Evolutionary conservation across 37 sponge, comb jelly and placozoan genomes (phyloP), one percentile per base, ranked within the genome.

Genomic region (Petrosia ficiformis): DNA sequence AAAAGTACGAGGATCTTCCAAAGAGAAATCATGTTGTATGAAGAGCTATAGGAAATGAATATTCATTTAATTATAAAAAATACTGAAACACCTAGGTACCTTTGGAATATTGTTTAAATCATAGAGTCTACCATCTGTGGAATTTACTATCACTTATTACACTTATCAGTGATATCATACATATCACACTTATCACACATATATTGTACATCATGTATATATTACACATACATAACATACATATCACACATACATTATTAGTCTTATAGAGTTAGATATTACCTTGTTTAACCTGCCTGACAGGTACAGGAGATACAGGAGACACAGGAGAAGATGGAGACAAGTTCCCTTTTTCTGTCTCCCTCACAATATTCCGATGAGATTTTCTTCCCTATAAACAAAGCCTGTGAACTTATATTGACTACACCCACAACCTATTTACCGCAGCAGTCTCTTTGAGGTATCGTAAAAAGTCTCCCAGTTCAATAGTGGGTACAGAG

Each of bases 1-100:
- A 73, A 96, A 96, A 4, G 93, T 96, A 38, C 64, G 36, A 3
- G 83, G 88, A 65, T 92, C 85, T 56, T 76, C 74, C 39, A 96
- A 76, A 29, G 77, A 37, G 69, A 96, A 96, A 37, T 86, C 69
- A 5, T 78, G 42, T 41, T 86, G 76, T 35, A 92, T 60, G 75
- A 87, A 96, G 4, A 96, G 44, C 82, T 86, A 69, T 5, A 16
- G 1, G 3, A 1, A 2, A 79, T 25, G 37, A 1, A 25, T 38
- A 14, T 26, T 30, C 6, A 72, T 3, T 60, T 30, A 59, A 31
- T 16, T 22, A 21, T 54, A 16, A 54, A 21, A 16, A 54, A 16
- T 21, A 54, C 21, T 22, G 21, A 21, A 16, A 54, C 16, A 21
- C 21, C 57, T n/a, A n/a, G n/a, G n/a, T 63, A 81, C 71, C 52